These are phyloP conservation scores for Thymelicus sylvestris DNA, from an alignment of 2,888 invertebrate species.

Conservation along the genomic window DNA sequence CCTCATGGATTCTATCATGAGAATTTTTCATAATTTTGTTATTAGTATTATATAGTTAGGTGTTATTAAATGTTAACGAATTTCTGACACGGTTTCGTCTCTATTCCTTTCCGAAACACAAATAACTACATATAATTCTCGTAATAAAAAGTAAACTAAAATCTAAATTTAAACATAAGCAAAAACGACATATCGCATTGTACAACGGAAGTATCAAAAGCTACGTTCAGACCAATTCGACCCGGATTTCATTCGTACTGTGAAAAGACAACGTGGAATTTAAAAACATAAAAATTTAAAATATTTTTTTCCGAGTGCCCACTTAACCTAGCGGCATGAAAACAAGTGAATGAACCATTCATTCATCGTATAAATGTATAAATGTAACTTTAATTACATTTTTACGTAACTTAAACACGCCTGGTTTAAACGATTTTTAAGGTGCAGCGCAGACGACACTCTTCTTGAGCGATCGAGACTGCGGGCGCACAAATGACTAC, in stretches of 20 bases:
- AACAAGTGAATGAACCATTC: slow-evolving; percentile 4
- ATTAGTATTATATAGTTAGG: no score
- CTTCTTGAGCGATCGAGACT: no score
- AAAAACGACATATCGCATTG: neutral
- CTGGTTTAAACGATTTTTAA: slow-evolving; percentile 2
- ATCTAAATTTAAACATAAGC: neutral
- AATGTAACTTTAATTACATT: slow-evolving; percentile 14
- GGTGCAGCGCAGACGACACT: no score
- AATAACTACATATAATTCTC: no score
- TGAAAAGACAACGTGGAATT: slow-evolving; percentile 18
- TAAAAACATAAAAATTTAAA: slow-evolving; percentile 5
- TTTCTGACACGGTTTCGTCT: no score
- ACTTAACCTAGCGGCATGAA: slow-evolving; percentile 19
- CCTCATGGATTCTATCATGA: no score
- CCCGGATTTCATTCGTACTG: slow-evolving; percentile 5
- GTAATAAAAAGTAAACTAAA: neutral
- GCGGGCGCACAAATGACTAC: no score
- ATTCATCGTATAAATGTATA: neutral
- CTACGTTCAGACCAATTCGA: slow-evolving; percentile 3
- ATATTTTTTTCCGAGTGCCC: slow-evolving; percentile 15
- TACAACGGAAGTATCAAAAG: neutral
- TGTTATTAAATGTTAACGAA: no score
- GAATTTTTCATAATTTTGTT: no score
- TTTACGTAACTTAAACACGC: neutral
- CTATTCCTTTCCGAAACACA: no score